These are phyloP conservation scores for Pagrus major DNA, from an alignment of 2,113 vertebrate genomes.

Conservation along the genomic window DNA sequence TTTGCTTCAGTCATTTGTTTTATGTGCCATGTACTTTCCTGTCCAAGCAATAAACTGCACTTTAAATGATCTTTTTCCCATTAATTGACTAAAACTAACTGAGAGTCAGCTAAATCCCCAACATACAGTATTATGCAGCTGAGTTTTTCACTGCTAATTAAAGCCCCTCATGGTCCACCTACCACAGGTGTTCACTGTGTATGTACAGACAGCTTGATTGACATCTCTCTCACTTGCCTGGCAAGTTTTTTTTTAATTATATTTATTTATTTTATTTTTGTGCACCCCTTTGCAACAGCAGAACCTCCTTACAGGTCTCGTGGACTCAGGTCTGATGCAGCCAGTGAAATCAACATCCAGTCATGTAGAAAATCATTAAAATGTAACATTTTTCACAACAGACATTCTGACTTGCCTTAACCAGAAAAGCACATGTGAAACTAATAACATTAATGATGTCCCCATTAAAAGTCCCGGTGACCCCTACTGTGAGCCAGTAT, in stretches of 20 bases:
- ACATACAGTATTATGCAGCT: rapidly evolving
- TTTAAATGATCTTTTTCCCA: conserved; percentile 41
- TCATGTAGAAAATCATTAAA: neutral
- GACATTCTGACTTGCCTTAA: neutral
- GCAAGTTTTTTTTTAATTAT: too few species aligned
- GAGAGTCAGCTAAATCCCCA: neutral
- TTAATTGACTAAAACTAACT: neutral
- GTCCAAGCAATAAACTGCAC: conserved; percentile 56
- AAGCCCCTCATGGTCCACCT: neutral
- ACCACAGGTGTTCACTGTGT: neutral
- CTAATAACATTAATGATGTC: neutral
- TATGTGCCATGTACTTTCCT: neutral
- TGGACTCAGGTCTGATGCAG: neutral
- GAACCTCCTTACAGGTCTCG: neutral
- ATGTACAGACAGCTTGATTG: neutral
- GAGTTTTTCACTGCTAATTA: neutral
- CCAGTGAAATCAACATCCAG: neutral
- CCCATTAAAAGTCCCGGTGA: neutral
- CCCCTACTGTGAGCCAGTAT: neutral
- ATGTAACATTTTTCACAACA: neutral
- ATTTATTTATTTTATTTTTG: too few species aligned
- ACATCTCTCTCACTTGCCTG: too few species aligned
- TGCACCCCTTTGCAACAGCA: neutral
- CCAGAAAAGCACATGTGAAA: neutral
- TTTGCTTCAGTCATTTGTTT: neutral